Base-by-base conservation (phyloP, 2,888 invertebrate genomes). In the Sepiola atlantica region DNA sequence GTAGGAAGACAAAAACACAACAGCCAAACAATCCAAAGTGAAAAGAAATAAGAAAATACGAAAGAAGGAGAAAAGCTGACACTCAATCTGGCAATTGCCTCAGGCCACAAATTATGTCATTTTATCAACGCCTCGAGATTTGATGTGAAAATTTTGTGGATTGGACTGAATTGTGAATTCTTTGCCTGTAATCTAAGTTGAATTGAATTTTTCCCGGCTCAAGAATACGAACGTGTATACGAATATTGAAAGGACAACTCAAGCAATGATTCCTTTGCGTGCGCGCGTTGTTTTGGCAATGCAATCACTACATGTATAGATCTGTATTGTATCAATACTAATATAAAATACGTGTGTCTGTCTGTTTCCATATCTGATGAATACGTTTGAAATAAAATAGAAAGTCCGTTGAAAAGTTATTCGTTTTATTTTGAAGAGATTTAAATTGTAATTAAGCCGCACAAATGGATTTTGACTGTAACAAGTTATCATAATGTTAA, bases 141-240 rank as follows among this genome's bases (percentile, higher is more conserved):
- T n/a, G 77, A 77, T 14, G n/a, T 77, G 77, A 77, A n/a, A 77
- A 77, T 77, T 77, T 77, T 20, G 32, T n/a, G 77, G 28, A 77
- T 77, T 77, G 77, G 28, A 77, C n/a, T 77, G 77, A 77, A 77
- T 77, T 77, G 77, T 77, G 77, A n/a, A 77, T 77, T 77, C 77
- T n/a, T 77, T n/a, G 77, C n/a, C n/a, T n/a, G 77, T 77, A 77
- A 77, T 77, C 77, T 77, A 77, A 77, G n/a, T 77, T 32, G 32
- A 32, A n/a, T 77, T 32, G n/a, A 10, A 77, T 77, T n/a, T 18
- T 77, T 32, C 77, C 32, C n/a, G 32, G n/a, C 16, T 4, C 16
- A 77, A 16, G 14, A 77, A 77, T 14, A n/a, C 18, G 32, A n/a
- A 77, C 77, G 32, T n/a, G n/a, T 32, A n/a, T 61, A 28, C 20